phyloP scores from a whole-genome alignment of 2,113 vertebrate genomes.

The Potamarius usumacintae region DNA sequence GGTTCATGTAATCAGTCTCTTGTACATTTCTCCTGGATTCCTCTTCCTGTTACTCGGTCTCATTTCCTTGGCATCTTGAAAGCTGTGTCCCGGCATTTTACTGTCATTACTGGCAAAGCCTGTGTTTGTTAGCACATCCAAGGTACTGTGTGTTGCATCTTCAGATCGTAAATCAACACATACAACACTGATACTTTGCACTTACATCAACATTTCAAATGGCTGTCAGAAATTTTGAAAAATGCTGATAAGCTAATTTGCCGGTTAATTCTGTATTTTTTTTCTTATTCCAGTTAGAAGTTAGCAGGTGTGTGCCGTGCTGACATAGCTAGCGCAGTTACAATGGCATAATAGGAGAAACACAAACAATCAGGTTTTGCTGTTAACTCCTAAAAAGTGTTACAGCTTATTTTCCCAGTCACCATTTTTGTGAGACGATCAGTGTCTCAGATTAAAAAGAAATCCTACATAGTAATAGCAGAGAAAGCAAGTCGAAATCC shows the following conservation, averaged over 20 bases:
- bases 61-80: conserved; percentile 27
- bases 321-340: neutral
- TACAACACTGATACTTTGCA: neutral
- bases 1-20: neutral
- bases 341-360: neutral
- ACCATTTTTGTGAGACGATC: neutral
- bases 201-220: too few species aligned
- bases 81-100: neutral
- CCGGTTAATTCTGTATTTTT: neutral
- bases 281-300: neutral
- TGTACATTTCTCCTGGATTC: neutral
- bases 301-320: neutral
- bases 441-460: too few species aligned
- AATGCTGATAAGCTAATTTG: neutral
- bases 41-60: conserved; percentile 17
- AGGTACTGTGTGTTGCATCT: neutral
- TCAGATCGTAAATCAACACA: neutral
- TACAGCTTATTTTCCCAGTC: neutral
- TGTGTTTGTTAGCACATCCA: neutral
- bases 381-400: neutral
- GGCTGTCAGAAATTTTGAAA: neutral
- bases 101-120: neutral
- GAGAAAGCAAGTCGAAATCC: neutral
- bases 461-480: neutral
- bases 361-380: neutral